A percentile compares a stretch with the other conserved stretches of the same genome.
phyloP scores from a whole-genome alignment of 1,140 invertebrate species.

The Apolygus lucorum region DNA sequence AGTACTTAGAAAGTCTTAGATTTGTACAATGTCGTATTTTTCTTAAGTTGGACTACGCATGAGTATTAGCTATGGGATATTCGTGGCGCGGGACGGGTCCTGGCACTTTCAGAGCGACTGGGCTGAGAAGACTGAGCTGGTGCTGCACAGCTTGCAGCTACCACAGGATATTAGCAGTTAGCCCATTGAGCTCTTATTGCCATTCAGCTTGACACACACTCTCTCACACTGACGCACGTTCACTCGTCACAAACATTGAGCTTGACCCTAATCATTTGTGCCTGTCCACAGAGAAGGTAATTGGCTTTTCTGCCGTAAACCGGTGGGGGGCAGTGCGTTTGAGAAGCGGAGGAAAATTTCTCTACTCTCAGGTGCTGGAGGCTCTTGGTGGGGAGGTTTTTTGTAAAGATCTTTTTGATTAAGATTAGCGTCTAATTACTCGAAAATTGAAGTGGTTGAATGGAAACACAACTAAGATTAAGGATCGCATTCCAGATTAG shows the following conservation, averaged over 20 bases:
- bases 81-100: background rate
- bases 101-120: slow-evolving; percentile 19
- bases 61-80: background rate
- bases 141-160: slow-evolving; percentile 23
- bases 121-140: slow-evolving; percentile 16
- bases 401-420: too few species aligned
- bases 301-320: background rate
- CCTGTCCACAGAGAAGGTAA: slow-evolving; percentile 17
- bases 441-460: too few species aligned
- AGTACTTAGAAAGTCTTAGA: too few species aligned
- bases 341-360: too few species aligned
- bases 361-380: too few species aligned
- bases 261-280: slow-evolving; percentile 27
- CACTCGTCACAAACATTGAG: slow-evolving; percentile 27
- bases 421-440: too few species aligned
- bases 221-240: slow-evolving; percentile 7
- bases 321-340: background rate
- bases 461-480: too few species aligned
- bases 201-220: slow-evolving; percentile 8
- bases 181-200: slow-evolving; percentile 27
- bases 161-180: slow-evolving; percentile 29
- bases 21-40: too few species aligned
- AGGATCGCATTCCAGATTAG: too few species aligned
- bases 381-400: too few species aligned
- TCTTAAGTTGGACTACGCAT: too few species aligned